phyloP scores from a whole-genome alignment of 2,113 vertebrate species.

The Gallinago undulata region DNA sequence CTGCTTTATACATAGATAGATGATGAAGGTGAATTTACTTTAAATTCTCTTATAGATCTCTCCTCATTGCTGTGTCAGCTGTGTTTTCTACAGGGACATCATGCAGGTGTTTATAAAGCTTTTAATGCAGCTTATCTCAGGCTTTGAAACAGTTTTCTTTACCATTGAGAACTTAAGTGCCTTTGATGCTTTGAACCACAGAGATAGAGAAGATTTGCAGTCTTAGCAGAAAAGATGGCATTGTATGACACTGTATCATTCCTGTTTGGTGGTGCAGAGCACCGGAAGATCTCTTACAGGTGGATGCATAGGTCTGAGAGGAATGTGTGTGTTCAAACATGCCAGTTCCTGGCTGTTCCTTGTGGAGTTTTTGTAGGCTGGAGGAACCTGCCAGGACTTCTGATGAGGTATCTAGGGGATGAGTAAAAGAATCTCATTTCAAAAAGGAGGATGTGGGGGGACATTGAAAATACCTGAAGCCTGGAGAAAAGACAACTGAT shows the following conservation, averaged over 20 bases:
- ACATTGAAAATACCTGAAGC: background rate
- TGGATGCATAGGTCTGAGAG: background rate
- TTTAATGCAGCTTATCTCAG: background rate
- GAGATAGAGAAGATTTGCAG: background rate
- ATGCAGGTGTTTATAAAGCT: background rate
- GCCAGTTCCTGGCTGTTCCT: background rate
- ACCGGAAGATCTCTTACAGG: too few species aligned
- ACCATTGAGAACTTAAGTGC: background rate
- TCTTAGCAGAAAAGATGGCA: background rate
- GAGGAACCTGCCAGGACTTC: background rate
- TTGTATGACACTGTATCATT: background rate
- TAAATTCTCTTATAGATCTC: background rate
- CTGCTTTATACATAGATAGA: background rate
- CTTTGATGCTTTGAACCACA: background rate
- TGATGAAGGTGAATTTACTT: background rate
- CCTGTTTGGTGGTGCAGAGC: background rate
- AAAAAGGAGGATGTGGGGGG: background rate
- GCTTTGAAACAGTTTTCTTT: background rate
- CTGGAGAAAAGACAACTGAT: background rate
- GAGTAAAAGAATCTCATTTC: background rate
- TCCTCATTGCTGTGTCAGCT: background rate
- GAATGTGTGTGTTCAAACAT: accelerated
- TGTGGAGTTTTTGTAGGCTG: background rate
- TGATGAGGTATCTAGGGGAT: background rate
- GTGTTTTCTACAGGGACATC: background rate